phyloP scores from a whole-genome alignment of 2,888 invertebrate genomes.

The Hemistola chrysoprasaria region DNA sequence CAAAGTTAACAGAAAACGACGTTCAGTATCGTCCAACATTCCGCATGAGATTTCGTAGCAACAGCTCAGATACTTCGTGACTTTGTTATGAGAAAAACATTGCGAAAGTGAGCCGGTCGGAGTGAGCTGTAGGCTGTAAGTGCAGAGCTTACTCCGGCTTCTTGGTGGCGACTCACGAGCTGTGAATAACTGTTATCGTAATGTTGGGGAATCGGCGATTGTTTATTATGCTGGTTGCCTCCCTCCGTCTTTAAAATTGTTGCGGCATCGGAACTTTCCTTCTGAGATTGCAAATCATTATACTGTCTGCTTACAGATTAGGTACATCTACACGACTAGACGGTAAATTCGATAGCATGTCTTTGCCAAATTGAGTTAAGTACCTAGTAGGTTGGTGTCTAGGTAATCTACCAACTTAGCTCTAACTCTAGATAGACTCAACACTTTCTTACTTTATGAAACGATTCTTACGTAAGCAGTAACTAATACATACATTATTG shows the following conservation, averaged over 20 bases:
- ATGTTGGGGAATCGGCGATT: slow-evolving; percentile 50
- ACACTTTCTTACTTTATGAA: too few species aligned
- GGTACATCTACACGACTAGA: too few species aligned
- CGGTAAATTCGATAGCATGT: too few species aligned
- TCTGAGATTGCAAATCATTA: slow-evolving; percentile 21
- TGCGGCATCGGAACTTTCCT: slow-evolving; percentile 20
- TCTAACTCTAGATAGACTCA: too few species aligned
- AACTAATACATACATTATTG: too few species aligned
- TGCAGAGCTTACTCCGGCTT: slow-evolving; percentile 48
- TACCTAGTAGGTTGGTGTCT: too few species aligned
- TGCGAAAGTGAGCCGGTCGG: slow-evolving; percentile 54
- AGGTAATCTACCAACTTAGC: too few species aligned
- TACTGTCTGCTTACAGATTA: too few species aligned
- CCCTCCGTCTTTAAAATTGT: slow-evolving; percentile 20
- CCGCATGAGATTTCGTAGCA: slow-evolving; percentile 11
- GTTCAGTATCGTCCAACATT: slow-evolving; percentile 8
- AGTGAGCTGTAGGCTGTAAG: too few species aligned
- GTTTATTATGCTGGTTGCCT: slow-evolving; percentile 32
- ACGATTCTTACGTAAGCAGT: too few species aligned
- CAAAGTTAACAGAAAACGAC: too few species aligned
- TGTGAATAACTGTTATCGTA: slow-evolving; percentile 65
- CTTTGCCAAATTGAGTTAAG: too few species aligned
- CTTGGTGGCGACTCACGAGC: slow-evolving; percentile 70
- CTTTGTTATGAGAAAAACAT: slow-evolving; percentile 57
- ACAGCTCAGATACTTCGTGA: slow-evolving; percentile 43